These are phyloP conservation scores for Hippocampus barbouri DNA, from an alignment of 2,113 vertebrate species.

Conservation along the genomic window DNA sequence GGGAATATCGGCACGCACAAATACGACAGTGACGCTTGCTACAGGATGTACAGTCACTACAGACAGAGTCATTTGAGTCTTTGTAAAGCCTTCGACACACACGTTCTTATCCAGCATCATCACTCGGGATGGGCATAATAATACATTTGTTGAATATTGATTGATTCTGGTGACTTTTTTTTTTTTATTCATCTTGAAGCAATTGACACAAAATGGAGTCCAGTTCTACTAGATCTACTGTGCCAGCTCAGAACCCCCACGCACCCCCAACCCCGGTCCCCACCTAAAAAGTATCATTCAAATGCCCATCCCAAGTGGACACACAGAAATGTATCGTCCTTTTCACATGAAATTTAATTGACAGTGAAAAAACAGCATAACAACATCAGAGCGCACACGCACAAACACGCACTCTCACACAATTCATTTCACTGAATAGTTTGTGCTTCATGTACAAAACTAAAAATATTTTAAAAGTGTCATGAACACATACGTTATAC, in stretches of 20 bases:
- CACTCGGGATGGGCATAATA: neutral
- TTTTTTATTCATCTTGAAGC: neutral
- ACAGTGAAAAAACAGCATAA: slow-evolving; percentile 14
- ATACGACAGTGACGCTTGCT: slow-evolving; percentile 18
- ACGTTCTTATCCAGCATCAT: slow-evolving; percentile 15
- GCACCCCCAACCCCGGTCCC: no score
- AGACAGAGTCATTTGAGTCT: slow-evolving; percentile 26
- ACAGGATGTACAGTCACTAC: slow-evolving; percentile 17
- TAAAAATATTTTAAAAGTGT: slow-evolving; percentile 12
- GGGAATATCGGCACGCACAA: slow-evolving; percentile 34
- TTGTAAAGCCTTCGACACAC: slow-evolving; percentile 18
- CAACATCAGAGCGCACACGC: neutral
- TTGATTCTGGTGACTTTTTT: neutral
- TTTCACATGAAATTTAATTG: neutral
- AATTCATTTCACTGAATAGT: slow-evolving; percentile 15
- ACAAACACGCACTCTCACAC: slow-evolving; percentile 8
- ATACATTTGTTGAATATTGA: neutral
- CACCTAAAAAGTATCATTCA: neutral
- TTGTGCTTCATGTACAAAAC: slow-evolving; percentile 46
- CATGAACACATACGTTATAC: slow-evolving; percentile 15
- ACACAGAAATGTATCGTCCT: slow-evolving; percentile 12
- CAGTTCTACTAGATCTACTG: neutral
- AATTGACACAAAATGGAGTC: neutral
- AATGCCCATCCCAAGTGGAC: neutral
- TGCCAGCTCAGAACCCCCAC: no score